Evolutionary conservation across 1,140 invertebrate species (phyloP), one percentile per base, ranked within the genome.

Genomic region (Sarcophaga peregrina): DNA sequence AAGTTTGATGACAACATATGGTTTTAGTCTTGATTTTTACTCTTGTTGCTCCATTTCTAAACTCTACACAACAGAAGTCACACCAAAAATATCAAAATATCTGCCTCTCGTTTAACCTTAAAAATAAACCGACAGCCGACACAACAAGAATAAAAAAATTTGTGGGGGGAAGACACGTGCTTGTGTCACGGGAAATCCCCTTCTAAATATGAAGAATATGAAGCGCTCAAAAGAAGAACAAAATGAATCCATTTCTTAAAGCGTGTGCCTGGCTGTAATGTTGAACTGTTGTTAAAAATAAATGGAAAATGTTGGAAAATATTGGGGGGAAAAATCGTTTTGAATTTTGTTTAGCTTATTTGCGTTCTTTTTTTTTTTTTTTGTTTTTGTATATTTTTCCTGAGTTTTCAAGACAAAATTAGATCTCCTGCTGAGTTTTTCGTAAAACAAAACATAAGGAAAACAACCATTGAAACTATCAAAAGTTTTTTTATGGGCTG

Each of bases 391-490:
- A 37, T 37, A 37, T 37, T 37, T 37, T 37, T 37, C 25, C 25
- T 37, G 25, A 37, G n/a, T n/a, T n/a, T n/a, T 78, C n/a, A 76
- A n/a, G 75, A 50, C 17, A 75, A 78, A 78, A 78, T 78, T 78
- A 78, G 46, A 78, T 78, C 75, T 78, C 75, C 75, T 78, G 75
- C 75, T 78, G 75, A 78, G 75, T 78, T 78, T 78, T 68, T 68
- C n/a, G 17, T 20, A 68, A 25, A 68, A 68, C 10, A 68, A 58
- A 58, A 68, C 10, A 68, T 20, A 25, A 68, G 20, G 9, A 68
- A 58, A 58, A 68, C 10, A 68, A 68, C n/a, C 62, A 37, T 37
- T 68, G 9, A 68, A 68, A 68, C 62, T 68, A 68, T 68, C 62
- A 20, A 5, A 20, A 68, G 17, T 68, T 52, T 68, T 68, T 68